A percentile compares a stretch with the other conserved stretches of the same genome.
Evolutionary conservation across 2,888 invertebrate genomes (phyloP).

Genomic region (Phragmatobia fuliginosa): DNA sequence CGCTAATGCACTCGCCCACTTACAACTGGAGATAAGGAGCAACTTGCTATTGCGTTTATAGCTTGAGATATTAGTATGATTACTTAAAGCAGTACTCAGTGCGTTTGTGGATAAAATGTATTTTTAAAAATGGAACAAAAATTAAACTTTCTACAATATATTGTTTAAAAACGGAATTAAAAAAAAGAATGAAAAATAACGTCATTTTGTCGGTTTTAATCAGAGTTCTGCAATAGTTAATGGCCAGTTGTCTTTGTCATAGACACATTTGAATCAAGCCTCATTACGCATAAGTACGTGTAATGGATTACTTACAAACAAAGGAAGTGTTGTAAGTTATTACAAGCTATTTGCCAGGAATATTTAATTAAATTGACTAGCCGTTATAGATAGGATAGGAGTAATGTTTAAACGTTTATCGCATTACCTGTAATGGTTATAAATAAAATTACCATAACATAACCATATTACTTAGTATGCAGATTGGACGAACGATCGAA

Average conservation of each 20-base stretch:
- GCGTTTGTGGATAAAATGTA: neutral
- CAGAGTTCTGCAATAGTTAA: neutral
- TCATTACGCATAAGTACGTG: constrained; percentile 32
- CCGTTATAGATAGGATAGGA: constrained; percentile 25
- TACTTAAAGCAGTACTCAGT: neutral
- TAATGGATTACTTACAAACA: constrained; percentile 17
- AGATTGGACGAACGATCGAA: neutral
- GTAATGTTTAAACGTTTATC: constrained; percentile 22
- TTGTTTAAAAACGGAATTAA: neutral
- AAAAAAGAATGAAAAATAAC: neutral
- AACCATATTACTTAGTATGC: neutral
- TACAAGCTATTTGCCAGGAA: constrained; percentile 18
- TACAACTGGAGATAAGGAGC: constrained; percentile 31
- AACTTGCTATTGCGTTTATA: constrained; percentile 18
- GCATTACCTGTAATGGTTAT: constrained; percentile 8
- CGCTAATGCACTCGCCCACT: constrained; percentile 26
- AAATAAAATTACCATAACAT: constrained; percentile 6
- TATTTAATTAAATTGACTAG: constrained; percentile 14
- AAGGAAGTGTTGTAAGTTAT: constrained; percentile 33
- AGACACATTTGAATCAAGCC: constrained; percentile 23
- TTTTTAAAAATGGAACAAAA: neutral
- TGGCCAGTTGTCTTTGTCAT: neutral
- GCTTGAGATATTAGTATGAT: constrained; percentile 6
- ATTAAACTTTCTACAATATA: neutral
- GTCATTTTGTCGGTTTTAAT: neutral